Evolutionary conservation across 2,797 vertebrate species (phyloP), one percentile per base, ranked within the genome.

Genomic region (Rousettus madagascariensis): DNA sequence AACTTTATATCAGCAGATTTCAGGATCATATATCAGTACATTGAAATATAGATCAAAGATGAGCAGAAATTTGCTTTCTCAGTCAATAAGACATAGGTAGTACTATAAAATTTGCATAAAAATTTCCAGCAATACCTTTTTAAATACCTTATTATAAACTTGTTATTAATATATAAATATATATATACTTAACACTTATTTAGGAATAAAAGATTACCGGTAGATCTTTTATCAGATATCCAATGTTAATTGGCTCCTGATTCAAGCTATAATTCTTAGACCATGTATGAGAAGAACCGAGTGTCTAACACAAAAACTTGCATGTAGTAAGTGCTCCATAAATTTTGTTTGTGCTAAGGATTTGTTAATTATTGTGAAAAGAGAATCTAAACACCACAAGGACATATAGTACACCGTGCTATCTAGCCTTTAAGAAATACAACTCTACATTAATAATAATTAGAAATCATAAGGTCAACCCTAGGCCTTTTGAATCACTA

Each of bases 31-130:
- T 69, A 41, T 89, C 88, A 88, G 75, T 78, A 19, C 30, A 38
- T 82, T 86, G 94, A 93, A 88, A 78, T 86, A 78, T 87, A 26
- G 20, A 86, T 93, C 63, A 68, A 78, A 90, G 85, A 89, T 68
- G 22, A 88, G 20, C 36, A 95, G 53, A 93, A 92, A 57, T 88
- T 95, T 78, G 22, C 61, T 80, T 91, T 61, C 77, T 86, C 26
- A 49, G 51, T 80, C 9, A 92, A 43, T 93, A 86, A 94, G 49
- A 68, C 86, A 61, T 55, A 75, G 38, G 65, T 90, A n/a, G 78
- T 91, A 9, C n/a, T 28, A 38, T 82, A 77, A 92, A 92, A 78
- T 55, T 85, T 77, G 24, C 66, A 77, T 85, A 46, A 51, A n/a
- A n/a, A 68, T 85, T 78, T 91, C 59, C 20, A 89, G 33, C 53